Evolutionary conservation across 2,888 invertebrate genomes (phyloP), one percentile per base, ranked within the genome.

Genomic region (Mesorhabditis spiculigera): DNA sequence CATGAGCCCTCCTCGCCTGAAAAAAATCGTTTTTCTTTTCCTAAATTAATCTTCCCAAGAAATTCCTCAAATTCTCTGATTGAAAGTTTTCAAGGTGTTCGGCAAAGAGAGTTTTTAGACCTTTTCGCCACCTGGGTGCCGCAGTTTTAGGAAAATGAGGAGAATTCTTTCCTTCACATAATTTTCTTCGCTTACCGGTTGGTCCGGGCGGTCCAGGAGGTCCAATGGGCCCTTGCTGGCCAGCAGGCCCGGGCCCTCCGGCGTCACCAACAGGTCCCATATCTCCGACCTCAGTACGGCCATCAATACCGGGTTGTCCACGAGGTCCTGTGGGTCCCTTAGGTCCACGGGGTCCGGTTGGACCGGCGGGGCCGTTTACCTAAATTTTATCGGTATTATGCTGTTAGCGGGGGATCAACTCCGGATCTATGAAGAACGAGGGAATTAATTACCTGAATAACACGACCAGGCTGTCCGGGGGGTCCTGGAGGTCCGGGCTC

Each of bases 1-100:
- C 84, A 84, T 43, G 77, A 75, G 64, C 84, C 84, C 73, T 85
- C 82, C 68, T 84, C 84, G 75, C 84, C 84, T 73, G 65, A 45
- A 73, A 66, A 28, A 28, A 28, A 28, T 28, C 28, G 28, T 28
- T 28, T 28, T 28, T 28, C 28, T 28, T 28, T 28, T 28, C 28
- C 28, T 28, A 28, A 28, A 28, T 28, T 28, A 28, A 28, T 28
- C 28, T 28, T 28, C 28, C 28, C 28, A n/a, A 58, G 58, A 13
- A 58, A 58, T 10, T 13, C 13, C 13, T 13, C n/a, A n/a, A 58
- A 58, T 10, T 13, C 10, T 10, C 13, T 13, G 10, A 58, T n/a
- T 13, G 10, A 8, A 8, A n/a, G 63, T 8, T 8, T 8, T 8
- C 28, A 63, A 63, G 8, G n/a, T 10, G n/a, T 16, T 63, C 63